These are phyloP conservation scores for Ctenopoma kingsleyae DNA, from an alignment of 2,797 vertebrate genomes.

Conservation along the genomic window DNA sequence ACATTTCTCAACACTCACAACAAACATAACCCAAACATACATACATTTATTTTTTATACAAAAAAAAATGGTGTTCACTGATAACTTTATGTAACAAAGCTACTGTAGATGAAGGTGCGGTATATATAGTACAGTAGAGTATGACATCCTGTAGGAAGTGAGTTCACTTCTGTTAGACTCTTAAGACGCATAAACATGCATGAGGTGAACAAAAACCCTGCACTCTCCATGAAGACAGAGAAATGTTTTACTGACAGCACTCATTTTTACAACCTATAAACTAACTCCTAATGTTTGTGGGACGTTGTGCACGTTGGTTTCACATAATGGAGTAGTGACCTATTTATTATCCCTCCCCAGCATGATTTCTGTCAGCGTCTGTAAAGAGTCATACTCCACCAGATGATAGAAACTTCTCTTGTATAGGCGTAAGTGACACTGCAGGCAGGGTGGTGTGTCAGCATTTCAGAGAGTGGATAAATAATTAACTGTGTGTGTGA, in stretches of 20 bases:
- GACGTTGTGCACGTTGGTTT: neutral
- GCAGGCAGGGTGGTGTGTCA: constrained; percentile 69
- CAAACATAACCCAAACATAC: neutral
- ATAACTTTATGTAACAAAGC: neutral
- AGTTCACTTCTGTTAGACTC: neutral
- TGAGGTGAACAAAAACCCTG: neutral
- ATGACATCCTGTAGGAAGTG: neutral
- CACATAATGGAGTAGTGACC: constrained; percentile 6
- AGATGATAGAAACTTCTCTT: constrained; percentile 34
- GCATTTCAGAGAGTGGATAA: constrained; percentile 70
- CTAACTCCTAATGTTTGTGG: neutral
- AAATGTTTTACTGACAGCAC: neutral
- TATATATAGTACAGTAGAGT: too few species aligned
- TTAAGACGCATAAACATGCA: neutral
- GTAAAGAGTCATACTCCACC: constrained; percentile 16
- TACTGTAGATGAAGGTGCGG: neutral
- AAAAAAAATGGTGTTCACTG: too few species aligned
- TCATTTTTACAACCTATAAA: neutral
- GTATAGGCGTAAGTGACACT: constrained; percentile 58
- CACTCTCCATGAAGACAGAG: neutral
- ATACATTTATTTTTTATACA: too few species aligned
- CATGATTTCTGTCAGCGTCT: constrained; percentile 2
- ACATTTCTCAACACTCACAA: neutral
- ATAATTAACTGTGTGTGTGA: constrained; percentile 76
- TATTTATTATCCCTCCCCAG: neutral